These are phyloP conservation scores for Leptura quadrifasciata DNA, from an alignment of 2,888 invertebrate genomes.

Conservation along the genomic window DNA sequence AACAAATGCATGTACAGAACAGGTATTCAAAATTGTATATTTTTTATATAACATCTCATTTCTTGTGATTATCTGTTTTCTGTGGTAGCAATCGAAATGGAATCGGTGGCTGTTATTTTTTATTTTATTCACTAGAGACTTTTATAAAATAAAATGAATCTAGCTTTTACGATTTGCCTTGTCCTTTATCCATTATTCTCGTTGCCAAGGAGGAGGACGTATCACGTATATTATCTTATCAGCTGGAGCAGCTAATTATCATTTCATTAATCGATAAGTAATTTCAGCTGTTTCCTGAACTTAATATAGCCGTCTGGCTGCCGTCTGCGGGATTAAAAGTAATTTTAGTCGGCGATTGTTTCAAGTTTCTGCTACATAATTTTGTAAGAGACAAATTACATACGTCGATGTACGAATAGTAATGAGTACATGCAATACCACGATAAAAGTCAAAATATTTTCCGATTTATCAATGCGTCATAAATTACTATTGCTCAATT, in stretches of 20 bases:
- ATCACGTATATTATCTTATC: neutral
- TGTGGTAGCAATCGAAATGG: too few relatives aligned
- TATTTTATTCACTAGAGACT: too few relatives aligned
- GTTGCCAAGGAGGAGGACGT: too few relatives aligned
- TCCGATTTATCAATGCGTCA: neutral
- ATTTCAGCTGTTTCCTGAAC: neutral
- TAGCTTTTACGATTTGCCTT: too few relatives aligned
- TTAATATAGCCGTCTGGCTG: neutral
- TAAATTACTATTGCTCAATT: slow-evolving; percentile 2
- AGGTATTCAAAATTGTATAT: too few relatives aligned
- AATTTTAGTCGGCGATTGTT: neutral
- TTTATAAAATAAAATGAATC: too few relatives aligned
- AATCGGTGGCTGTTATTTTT: too few relatives aligned
- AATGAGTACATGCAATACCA: neutral
- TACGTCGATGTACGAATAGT: neutral
- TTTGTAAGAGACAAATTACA: neutral
- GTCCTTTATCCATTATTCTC: too few relatives aligned
- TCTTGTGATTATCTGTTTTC: too few relatives aligned
- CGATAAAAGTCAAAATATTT: neutral
- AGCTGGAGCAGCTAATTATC: neutral
- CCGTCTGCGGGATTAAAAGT: neutral
- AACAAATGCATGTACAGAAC: too few relatives aligned
- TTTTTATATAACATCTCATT: too few relatives aligned
- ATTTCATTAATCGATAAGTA: neutral
- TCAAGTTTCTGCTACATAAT: neutral